Percentiles rank a stretch among this genome's conserved stretches.
These are phyloP conservation scores for Hypomecis punctinalis DNA, from an alignment of 2,888 invertebrate genomes.

Conservation along the genomic window DNA sequence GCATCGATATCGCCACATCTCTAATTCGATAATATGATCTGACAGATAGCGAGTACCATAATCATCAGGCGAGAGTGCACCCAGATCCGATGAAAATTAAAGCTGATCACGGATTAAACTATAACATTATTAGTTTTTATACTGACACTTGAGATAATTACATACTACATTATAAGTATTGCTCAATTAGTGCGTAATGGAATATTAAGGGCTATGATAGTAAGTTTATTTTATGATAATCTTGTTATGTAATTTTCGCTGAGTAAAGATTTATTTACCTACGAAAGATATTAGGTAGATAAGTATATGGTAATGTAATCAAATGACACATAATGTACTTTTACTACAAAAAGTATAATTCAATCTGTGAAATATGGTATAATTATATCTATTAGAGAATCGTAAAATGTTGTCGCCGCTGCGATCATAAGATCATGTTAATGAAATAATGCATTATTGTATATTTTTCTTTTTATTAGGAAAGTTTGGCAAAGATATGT, in stretches of 20 bases:
- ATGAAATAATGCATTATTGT: too few species aligned
- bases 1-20: constrained; percentile 5
- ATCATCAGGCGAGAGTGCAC: constrained; percentile 46
- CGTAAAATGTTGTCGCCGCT: too few species aligned
- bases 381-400: too few species aligned
- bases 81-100: constrained; percentile 64
- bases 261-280: too few species aligned
- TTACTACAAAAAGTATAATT: too few species aligned
- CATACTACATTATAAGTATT: constrained; percentile 37
- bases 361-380: too few species aligned
- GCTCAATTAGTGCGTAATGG: constrained; percentile 37
- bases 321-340: too few species aligned
- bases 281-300: too few species aligned
- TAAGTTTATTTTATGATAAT: constrained; percentile 17
- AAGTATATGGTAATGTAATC: too few species aligned
- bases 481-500: too few species aligned
- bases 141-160: constrained; percentile 36
- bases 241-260: neutral
- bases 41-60: constrained; percentile 24
- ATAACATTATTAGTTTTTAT: constrained; percentile 57
- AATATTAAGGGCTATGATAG: constrained; percentile 50
- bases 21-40: constrained; percentile 30
- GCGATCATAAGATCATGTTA: too few species aligned
- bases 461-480: too few species aligned
- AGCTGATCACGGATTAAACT: constrained; percentile 52